phyloP scores from a whole-genome alignment of 1,140 invertebrate genomes.

The Zaprionus kolodkinae region DNA sequence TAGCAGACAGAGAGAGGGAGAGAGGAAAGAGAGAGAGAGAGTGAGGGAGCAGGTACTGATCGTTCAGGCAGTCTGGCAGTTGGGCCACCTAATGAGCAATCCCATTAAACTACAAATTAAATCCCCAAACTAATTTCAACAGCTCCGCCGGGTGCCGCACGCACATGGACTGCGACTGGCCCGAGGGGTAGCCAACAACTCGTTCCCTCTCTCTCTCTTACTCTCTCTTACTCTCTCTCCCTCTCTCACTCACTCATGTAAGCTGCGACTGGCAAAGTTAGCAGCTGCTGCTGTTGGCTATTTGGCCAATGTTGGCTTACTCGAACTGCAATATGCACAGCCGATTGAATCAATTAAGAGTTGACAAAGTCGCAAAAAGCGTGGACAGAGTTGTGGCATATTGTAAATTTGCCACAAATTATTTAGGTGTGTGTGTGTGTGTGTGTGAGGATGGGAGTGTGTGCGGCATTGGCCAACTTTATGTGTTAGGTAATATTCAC shows the following conservation, averaged over 20 bases:
- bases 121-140: slow-evolving; percentile 68
- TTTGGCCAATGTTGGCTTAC: slow-evolving; percentile 49
- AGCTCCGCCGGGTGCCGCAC: slow-evolving; percentile 8
- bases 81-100: slow-evolving; percentile 62
- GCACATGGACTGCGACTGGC: neutral
- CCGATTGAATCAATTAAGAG: slow-evolving; percentile 78
- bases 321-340: slow-evolving; percentile 55
- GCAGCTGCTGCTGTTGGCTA: slow-evolving; percentile 32
- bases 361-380: slow-evolving; percentile 43
- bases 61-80: neutral
- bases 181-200: neutral
- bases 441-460: slow-evolving; percentile 15
- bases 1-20: neutral
- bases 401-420: slow-evolving; percentile 25
- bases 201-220: neutral
- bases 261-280: slow-evolving; percentile 25
- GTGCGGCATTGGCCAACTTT: slow-evolving; percentile 25
- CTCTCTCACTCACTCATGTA: neutral
- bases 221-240: too few relatives aligned
- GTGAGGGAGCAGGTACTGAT: neutral
- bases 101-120: slow-evolving; percentile 69
- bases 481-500: slow-evolving; percentile 65
- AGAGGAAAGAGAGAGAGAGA: neutral
- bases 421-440: slow-evolving; percentile 5
- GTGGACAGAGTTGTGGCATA: neutral